Percentiles rank a stretch among this genome's conserved stretches.
phyloP scores from a whole-genome alignment of 2,888 invertebrate genomes.

The Xestia sexstrigata region DNA sequence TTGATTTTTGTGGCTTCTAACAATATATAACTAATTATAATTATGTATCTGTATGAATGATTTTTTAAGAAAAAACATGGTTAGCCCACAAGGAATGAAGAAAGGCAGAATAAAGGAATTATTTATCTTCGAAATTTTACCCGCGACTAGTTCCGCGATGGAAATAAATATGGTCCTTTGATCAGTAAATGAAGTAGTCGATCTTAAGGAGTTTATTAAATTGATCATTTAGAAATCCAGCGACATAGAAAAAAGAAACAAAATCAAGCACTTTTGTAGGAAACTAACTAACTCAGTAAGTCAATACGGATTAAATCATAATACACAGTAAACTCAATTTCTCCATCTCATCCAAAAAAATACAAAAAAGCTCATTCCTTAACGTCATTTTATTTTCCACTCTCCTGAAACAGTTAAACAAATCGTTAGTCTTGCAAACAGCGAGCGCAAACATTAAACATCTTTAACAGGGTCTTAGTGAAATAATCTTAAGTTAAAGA shows the following conservation, averaged over 20 bases:
- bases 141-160: neutral
- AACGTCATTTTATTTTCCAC: constrained; percentile 40
- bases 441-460: constrained; percentile 56
- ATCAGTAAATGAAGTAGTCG: neutral
- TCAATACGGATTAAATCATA: neutral
- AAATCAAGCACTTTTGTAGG: neutral
- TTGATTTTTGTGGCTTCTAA: neutral
- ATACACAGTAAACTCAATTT: neutral
- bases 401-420: constrained; percentile 57
- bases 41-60: neutral
- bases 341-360: neutral
- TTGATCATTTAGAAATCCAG: neutral
- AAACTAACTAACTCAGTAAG: neutral
- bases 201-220: neutral
- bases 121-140: neutral
- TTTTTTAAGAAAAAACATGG: neutral
- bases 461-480: constrained; percentile 61
- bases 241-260: neutral
- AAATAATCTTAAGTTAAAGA: constrained; percentile 68
- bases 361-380: neutral
- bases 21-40: neutral
- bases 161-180: neutral
- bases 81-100: neutral
- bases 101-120: neutral
- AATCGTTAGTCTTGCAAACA: constrained; percentile 59